Evolutionary conservation across 2,888 invertebrate genomes (phyloP).

Genomic region (Hemithea aestivaria): DNA sequence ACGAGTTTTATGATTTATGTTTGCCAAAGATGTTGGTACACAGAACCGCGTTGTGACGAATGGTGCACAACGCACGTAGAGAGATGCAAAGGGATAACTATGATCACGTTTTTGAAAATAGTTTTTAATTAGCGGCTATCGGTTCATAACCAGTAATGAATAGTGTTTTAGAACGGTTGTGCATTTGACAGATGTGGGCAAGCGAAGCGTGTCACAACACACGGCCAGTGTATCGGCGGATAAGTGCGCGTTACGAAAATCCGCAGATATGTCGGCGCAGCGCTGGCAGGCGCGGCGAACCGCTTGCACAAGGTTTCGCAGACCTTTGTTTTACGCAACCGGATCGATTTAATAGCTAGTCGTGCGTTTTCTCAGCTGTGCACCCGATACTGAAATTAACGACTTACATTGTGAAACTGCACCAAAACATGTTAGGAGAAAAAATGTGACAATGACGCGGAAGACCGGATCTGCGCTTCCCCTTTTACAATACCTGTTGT

Average conservation of each 20-base stretch:
- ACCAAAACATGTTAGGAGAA: slow-evolving; percentile 33
- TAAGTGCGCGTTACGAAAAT: slow-evolving; percentile 79
- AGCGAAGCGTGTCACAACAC: slow-evolving; percentile 70
- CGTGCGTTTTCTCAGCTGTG: slow-evolving; percentile 74
- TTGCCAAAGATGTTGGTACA: slow-evolving; percentile 16
- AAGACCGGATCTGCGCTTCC: slow-evolving; percentile 36
- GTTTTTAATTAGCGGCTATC: slow-evolving; percentile 10
- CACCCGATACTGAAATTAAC: slow-evolving; percentile 51
- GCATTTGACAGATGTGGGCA: slow-evolving; percentile 54
- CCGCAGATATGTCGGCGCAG: slow-evolving; percentile 75
- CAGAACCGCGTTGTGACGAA: slow-evolving; percentile 1
- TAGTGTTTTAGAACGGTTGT: slow-evolving; percentile 35
- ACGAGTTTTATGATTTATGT: slow-evolving; percentile 32
- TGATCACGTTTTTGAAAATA: slow-evolving; percentile 8
- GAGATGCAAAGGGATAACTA: slow-evolving; percentile 4
- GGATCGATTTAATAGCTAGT: slow-evolving; percentile 76
- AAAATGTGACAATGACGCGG: slow-evolving; percentile 36
- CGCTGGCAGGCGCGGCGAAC: slow-evolving; percentile 60
- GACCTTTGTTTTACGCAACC: slow-evolving; percentile 80
- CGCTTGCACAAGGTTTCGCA: slow-evolving; percentile 78
- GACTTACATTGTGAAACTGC: slow-evolving; percentile 40
- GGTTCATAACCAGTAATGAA: slow-evolving; percentile 13
- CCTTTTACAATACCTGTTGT: slow-evolving; percentile 48
- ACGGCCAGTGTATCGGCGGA: slow-evolving; percentile 70
- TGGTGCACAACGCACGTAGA: slow-evolving; percentile 1